Evolutionary conservation across 2,888 invertebrate species (phyloP).

Genomic region (Epistrophe eligans): DNA sequence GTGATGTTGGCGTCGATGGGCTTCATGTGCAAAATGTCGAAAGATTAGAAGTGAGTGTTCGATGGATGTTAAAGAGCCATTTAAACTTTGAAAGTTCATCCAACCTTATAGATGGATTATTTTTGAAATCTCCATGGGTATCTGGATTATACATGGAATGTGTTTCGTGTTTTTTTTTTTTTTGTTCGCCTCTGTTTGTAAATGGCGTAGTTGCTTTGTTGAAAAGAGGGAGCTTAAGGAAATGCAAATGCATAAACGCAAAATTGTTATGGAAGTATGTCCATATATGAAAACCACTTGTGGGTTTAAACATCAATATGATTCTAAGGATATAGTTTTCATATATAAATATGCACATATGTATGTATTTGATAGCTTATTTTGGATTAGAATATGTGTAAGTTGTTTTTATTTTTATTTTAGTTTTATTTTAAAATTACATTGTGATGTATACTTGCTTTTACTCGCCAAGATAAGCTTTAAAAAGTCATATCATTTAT

Average conservation of each 20-base stretch:
- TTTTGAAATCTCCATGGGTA: conserved; percentile 48
- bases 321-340: not conserved
- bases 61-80: conserved; percentile 66
- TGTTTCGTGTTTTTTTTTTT: conserved; percentile 53
- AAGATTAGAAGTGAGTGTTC: conserved; percentile 72
- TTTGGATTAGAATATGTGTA: not conserved
- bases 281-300: not conserved
- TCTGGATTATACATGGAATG: conserved; percentile 59
- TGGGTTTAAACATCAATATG: not conserved
- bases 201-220: not conserved
- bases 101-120: conserved; percentile 57
- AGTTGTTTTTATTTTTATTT: not conserved
- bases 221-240: conserved; percentile 7
- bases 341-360: no score
- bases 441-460: no score
- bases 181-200: not conserved
- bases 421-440: no score
- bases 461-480: no score
- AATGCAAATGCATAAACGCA: conserved; percentile 21
- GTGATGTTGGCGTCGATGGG: conserved; percentile 73
- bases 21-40: conserved; percentile 72
- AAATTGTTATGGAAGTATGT: not conserved
- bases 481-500: no score
- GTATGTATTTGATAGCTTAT: not conserved
- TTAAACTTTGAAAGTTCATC: conserved; percentile 72